phyloP scores from a whole-genome alignment of 2,113 vertebrate genomes.

The Enhydra lutris region DNA sequence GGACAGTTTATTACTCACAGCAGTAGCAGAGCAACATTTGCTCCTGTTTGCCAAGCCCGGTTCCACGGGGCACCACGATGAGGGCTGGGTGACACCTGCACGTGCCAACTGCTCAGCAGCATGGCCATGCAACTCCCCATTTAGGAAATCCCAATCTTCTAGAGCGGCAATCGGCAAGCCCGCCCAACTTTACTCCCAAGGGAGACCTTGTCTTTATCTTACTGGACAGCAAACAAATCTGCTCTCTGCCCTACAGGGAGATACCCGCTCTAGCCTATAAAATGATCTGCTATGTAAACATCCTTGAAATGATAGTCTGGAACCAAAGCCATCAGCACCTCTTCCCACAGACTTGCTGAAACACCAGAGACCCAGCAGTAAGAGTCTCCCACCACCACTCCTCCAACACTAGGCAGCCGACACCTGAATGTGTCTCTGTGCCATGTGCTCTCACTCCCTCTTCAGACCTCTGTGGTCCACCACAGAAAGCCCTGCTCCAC shows the following conservation, averaged over 20 bases:
- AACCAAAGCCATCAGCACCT: neutral
- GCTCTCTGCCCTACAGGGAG: neutral
- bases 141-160: neutral
- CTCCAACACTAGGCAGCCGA: neutral
- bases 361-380: neutral
- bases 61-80: neutral
- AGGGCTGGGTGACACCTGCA: neutral
- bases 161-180: neutral
- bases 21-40: neutral
- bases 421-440: neutral
- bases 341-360: neutral
- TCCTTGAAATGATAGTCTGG: neutral
- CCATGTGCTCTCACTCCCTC: accelerated
- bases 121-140: neutral
- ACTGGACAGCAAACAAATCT: neutral
- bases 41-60: neutral
- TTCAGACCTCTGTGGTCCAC: neutral
- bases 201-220: neutral
- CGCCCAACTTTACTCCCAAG: neutral
- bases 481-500: neutral
- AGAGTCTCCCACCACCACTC: neutral
- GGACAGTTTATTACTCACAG: neutral
- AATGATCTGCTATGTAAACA: neutral
- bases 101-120: neutral
- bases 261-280: neutral